Base-by-base conservation (phyloP, 2,888 invertebrate species). In the Ischnus inquisitorius region DNA sequence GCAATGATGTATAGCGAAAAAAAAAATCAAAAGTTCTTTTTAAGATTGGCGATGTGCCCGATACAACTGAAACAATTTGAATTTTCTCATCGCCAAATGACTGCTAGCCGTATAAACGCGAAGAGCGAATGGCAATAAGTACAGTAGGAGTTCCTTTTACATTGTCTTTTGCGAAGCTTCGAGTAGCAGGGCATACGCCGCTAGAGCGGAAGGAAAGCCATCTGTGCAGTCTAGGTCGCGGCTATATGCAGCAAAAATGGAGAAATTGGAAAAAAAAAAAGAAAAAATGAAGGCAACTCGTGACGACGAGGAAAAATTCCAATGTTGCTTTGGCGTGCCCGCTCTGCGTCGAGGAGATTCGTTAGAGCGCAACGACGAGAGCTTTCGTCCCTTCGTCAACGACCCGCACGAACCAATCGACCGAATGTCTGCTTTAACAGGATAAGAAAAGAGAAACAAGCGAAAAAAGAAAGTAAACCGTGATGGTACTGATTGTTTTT, bases 41-140 rank as follows among this genome's bases (percentile, higher is more conserved):
- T 2, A 57, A 72, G 10, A 71, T 22, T 8, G 41, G 57, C 60
- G n/a, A 22, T 8, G 39, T 90, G 91, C 86, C 72, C 85, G 85
- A 88, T 89, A 90, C 90, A 88, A 87, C 87, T 34, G 85, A 90
- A 89, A 91, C 90, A 89, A 91, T 91, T 90, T 83, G 90, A 84
- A 90, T 89, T 86, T 91, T 88, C 65, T 75, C 34, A 79, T 64
- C 62, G 67, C 72, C 71, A 84, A 86, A 84, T 86, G 85, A 79
- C 86, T n/a, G 19, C 6, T 12, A 80, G 77, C 57, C 81, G 76
- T 64, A 25, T 3, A n/a, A n/a, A 10, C 3, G 12, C 51, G 19
- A 69, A 43, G 19, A 16, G 54, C 19, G 19, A 60, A 72, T 39
- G 3, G 25, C 25, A 43, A 25, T 19, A 43, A 43, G 43, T 19